Percentiles rank a stretch among this genome's conserved stretches.
phyloP scores from a whole-genome alignment of 2,113 vertebrate genomes.

The Corydoras sp. region DNA sequence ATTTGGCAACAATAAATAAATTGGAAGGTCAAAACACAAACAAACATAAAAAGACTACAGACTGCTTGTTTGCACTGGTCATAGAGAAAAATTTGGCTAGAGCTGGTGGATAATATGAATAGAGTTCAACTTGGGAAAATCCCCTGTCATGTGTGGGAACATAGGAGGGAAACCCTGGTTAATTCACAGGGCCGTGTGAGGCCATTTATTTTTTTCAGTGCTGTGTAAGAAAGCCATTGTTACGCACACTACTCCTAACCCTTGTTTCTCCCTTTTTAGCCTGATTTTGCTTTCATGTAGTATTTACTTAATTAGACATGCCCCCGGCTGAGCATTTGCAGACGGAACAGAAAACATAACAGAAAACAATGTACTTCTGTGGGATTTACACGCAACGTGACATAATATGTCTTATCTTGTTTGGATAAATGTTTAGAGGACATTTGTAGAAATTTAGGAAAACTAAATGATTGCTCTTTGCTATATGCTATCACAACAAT shows the following conservation, averaged over 20 bases:
- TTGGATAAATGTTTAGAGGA: background rate
- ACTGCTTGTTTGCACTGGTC: constrained; percentile 28
- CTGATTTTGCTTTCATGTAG: background rate
- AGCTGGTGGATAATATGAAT: constrained; percentile 39
- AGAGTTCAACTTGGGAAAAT: constrained; percentile 45
- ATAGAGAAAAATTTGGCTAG: constrained; percentile 30
- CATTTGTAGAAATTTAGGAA: too few species aligned
- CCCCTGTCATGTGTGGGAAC: constrained; percentile 38
- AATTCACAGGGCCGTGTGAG: constrained; percentile 36
- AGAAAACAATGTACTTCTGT: constrained; percentile 16
- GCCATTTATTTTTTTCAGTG: constrained; percentile 14
- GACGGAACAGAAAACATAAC: constrained; percentile 3
- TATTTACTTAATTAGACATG: constrained; percentile 7
- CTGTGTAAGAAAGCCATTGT: constrained; percentile 44
- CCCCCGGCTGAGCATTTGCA: constrained; percentile 10
- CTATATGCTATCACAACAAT: too few species aligned
- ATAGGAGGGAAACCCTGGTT: constrained; percentile 38
- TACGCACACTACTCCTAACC: background rate
- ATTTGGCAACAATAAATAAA: too few species aligned
- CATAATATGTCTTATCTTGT: background rate
- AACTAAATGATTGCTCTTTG: too few species aligned
- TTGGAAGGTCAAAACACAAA: too few species aligned
- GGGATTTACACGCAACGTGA: background rate
- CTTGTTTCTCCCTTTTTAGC: constrained; percentile 1
- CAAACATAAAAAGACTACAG: constrained; percentile 16